Percentiles rank a stretch among this genome's conserved stretches.
Evolutionary conservation across 2,113 vertebrate genomes (phyloP).

Genomic region (Dasyurus viverrinus): DNA sequence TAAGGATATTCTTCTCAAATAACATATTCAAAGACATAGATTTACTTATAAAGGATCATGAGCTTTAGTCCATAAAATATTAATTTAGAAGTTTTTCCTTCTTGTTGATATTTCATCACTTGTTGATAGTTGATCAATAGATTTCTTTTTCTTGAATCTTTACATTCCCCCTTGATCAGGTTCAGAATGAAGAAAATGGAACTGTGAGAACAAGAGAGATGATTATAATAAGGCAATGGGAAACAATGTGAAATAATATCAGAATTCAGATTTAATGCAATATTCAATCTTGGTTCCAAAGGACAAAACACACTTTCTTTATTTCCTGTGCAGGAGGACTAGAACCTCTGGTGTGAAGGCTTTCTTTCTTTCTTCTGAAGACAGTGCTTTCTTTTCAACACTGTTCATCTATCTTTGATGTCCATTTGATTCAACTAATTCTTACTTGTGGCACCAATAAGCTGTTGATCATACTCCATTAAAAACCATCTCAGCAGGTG

Average conservation of each 20-base stretch:
- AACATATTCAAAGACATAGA: not conserved
- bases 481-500: no score
- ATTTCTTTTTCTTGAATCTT: not conserved
- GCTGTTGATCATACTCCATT: no score
- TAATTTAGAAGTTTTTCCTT: not conserved
- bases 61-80: not conserved
- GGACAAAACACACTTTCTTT: not conserved
- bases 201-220: not conserved
- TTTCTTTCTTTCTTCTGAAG: no score
- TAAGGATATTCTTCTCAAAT: not conserved
- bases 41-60: not conserved
- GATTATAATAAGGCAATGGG: not conserved
- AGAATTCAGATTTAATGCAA: not conserved
- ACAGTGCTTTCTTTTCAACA: no score
- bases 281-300: not conserved
- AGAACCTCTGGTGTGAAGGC: no score
- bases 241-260: not conserved
- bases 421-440: no score
- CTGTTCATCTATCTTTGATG: no score
- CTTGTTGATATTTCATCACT: not conserved
- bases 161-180: not conserved
- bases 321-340: not conserved
- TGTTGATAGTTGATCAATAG: not conserved
- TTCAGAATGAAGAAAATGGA: not conserved
- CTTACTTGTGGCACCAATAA: no score